Evolutionary conservation across 2,888 invertebrate genomes (phyloP).

Genomic region (Kuschelorhynchus macadamiae): DNA sequence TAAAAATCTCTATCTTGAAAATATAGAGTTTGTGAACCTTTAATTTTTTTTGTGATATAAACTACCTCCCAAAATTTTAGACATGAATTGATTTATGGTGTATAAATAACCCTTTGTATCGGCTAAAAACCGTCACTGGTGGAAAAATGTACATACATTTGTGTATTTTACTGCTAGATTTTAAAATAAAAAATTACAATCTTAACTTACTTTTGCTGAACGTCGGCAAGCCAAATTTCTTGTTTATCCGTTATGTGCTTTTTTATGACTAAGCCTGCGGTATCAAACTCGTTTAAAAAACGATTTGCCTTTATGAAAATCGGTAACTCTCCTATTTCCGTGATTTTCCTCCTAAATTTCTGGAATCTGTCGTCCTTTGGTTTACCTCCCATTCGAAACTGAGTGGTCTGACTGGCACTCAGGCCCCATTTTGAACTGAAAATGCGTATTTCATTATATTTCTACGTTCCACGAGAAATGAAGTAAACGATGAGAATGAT

Average conservation of each 20-base stretch:
- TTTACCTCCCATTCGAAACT: slow-evolving; percentile 54
- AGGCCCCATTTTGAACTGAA: slow-evolving; percentile 60
- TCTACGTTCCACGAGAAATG: no score
- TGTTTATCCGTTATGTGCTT: slow-evolving; percentile 73
- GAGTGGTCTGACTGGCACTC: slow-evolving; percentile 56
- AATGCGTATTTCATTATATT: no score
- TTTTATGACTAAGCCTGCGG: slow-evolving; percentile 77
- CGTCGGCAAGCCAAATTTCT: slow-evolving; percentile 75
- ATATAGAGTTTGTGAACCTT: no score
- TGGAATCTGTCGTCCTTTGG: slow-evolving; percentile 42
- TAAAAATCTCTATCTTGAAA: no score
- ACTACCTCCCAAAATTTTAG: no score
- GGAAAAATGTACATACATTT: slow-evolving; percentile 63
- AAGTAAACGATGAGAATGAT: no score
- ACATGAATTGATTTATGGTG: no score
- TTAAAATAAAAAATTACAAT: not conserved
- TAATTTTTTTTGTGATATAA: no score
- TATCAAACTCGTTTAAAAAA: slow-evolving; percentile 81
- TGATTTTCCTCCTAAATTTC: slow-evolving; percentile 58
- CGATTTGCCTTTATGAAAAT: slow-evolving; percentile 63
- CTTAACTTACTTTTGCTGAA: slow-evolving; percentile 71
- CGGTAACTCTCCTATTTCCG: slow-evolving; percentile 69
- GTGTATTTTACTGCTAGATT: not conserved
- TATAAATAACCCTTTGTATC: no score
- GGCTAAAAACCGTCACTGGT: slow-evolving; percentile 1